A percentile compares a stretch with the other conserved stretches of the same genome.
Evolutionary conservation across 2,888 invertebrate genomes (phyloP).

Genomic region (Myopa tessellatipennis): DNA sequence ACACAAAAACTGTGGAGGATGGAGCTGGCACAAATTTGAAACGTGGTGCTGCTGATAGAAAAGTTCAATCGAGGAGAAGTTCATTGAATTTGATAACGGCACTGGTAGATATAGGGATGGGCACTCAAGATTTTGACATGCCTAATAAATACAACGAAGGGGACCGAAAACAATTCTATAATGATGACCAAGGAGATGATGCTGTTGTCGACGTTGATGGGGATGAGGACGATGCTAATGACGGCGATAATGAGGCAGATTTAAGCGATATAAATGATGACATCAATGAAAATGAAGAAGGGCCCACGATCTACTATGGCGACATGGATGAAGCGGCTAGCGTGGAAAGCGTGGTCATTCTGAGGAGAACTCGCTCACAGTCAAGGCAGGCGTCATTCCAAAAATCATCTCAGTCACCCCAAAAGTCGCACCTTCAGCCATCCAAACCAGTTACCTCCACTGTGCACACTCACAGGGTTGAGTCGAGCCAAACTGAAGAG

Average conservation of each 20-base stretch:
- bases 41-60: background rate
- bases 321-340: slow-evolving; percentile 41
- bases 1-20: no score
- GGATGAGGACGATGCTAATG: slow-evolving; percentile 39
- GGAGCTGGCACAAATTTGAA: background rate
- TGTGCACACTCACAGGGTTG: background rate
- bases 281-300: slow-evolving; percentile 50
- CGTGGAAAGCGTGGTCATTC: background rate
- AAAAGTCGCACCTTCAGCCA: background rate
- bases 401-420: background rate
- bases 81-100: no score
- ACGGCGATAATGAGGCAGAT: slow-evolving; percentile 27
- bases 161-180: no score
- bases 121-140: background rate
- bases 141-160: no score
- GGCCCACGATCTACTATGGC: slow-evolving; percentile 48
- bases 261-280: slow-evolving; percentile 30
- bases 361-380: no score
- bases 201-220: background rate
- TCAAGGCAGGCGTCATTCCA: background rate
- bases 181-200: background rate
- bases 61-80: no score
- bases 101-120: background rate
- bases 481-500: background rate
- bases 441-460: background rate